These are phyloP conservation scores for Gisinianus flammeolus DNA, from an alignment of 2,888 invertebrate species.

Conservation along the genomic window DNA sequence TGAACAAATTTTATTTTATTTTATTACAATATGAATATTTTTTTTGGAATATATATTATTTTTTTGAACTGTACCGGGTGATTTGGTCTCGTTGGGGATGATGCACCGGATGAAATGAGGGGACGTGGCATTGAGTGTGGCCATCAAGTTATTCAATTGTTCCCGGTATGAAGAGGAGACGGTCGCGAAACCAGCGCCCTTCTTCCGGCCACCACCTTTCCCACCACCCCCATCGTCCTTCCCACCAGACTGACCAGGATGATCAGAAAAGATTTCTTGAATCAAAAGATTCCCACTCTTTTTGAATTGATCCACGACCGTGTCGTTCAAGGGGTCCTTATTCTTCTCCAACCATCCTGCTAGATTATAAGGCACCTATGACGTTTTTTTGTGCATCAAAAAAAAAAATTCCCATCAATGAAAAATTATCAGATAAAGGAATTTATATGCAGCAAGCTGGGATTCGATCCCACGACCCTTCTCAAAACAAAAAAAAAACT, in stretches of 20 bases:
- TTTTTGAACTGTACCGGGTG: constrained; percentile 70
- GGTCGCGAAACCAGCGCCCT: constrained; percentile 99
- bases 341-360: constrained; percentile 99
- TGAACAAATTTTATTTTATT: not conserved
- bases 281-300: constrained; percentile 62
- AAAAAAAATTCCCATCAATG: too few species aligned
- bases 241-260: constrained; percentile 61
- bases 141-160: constrained; percentile 98
- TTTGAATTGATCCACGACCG: constrained; percentile 66
- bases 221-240: constrained; percentile 58
- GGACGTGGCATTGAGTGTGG: constrained; percentile 91
- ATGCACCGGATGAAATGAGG: constrained; percentile 99
- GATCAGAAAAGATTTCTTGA: constrained; percentile 63
- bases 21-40: not conserved
- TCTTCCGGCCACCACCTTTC: constrained; percentile 84
- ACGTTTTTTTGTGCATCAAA: too few species aligned
- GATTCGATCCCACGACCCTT: constrained; percentile 72
- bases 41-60: not conserved
- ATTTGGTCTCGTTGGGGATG: constrained; percentile 98
- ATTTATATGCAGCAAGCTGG: too few species aligned
- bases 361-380: constrained; percentile 95
- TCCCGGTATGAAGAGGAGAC: constrained; percentile 97
- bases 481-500: too few species aligned
- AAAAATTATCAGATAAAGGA: too few species aligned
- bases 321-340: constrained; percentile 90